phyloP scores from a whole-genome alignment of 1,140 invertebrate genomes.

The Cherax quadricarinatus region DNA sequence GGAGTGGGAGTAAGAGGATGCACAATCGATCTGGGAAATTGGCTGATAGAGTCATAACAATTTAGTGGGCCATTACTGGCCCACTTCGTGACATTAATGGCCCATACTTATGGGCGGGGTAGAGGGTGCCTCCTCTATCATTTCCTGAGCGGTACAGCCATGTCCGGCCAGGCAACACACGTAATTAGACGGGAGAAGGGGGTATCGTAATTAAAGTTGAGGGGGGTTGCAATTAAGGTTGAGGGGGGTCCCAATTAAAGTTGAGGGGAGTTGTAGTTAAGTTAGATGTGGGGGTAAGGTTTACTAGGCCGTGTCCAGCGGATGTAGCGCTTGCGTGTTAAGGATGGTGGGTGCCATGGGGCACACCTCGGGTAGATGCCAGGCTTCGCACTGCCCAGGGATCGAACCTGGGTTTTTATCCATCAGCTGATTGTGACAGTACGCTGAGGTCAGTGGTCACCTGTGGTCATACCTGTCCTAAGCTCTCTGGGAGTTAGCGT shows the following conservation, averaged over 20 bases:
- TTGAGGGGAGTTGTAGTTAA: too few relatives aligned
- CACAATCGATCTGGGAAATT: not conserved
- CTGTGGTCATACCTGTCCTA: too few relatives aligned
- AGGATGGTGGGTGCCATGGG: not conserved
- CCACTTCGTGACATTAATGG: not conserved
- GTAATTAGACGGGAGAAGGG: not conserved
- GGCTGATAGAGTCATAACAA: not conserved
- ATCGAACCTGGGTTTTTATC: too few relatives aligned
- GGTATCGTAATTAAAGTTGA: not conserved
- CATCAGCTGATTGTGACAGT: too few relatives aligned
- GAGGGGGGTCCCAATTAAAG: too few relatives aligned
- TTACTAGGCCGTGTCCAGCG: not conserved
- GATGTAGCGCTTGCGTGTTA: not conserved
- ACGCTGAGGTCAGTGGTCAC: too few relatives aligned
- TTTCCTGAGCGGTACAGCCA: not conserved
- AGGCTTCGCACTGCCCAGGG: too few relatives aligned
- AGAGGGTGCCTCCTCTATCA: not conserved
- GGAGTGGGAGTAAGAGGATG: not conserved
- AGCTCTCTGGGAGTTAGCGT: too few relatives aligned
- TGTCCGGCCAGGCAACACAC: not conserved
- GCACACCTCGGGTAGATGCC: too few relatives aligned
- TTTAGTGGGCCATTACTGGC: not conserved
- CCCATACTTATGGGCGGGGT: not conserved
- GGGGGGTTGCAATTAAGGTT: too few relatives aligned
- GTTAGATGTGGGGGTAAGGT: too few relatives aligned